Evolutionary conservation across 2,797 vertebrate species (phyloP).

Genomic region (Myotis vivesi): DNA sequence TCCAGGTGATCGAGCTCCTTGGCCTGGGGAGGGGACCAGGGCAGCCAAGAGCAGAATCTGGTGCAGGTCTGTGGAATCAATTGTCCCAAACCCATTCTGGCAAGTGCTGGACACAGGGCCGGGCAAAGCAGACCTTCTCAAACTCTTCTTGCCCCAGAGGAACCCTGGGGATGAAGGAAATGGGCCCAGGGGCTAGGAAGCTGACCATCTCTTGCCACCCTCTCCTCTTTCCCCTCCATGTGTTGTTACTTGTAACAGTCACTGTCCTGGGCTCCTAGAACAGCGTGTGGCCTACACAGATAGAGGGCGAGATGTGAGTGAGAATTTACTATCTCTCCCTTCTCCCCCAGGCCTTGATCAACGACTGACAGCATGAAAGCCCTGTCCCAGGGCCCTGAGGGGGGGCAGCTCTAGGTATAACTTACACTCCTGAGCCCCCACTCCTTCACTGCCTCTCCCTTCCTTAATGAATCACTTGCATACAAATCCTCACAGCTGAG

Average conservation of each 20-base stretch:
- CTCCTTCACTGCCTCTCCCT: background rate
- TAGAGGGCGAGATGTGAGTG: background rate
- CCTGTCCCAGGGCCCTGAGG: background rate
- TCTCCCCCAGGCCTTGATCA: background rate
- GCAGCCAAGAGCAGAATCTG: background rate
- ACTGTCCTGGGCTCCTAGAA: background rate
- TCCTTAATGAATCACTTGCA: background rate
- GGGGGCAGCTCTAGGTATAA: background rate
- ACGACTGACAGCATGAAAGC: background rate
- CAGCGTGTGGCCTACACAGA: background rate
- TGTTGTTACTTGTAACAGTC: background rate
- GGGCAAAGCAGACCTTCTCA: background rate
- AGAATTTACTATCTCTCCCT: background rate
- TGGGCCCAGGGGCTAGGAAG: accelerated
- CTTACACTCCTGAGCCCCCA: background rate
- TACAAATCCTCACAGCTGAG: background rate
- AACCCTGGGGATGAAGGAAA: background rate
- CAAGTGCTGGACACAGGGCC: background rate
- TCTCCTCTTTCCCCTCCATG: accelerated
- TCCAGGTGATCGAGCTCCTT: background rate
- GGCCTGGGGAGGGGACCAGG: background rate
- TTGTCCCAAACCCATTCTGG: background rate
- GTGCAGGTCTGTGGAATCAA: background rate
- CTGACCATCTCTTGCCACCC: background rate
- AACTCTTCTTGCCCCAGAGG: background rate